These are phyloP conservation scores for Formica selysi DNA, from an alignment of 1,140 invertebrate genomes.

Conservation along the genomic window DNA sequence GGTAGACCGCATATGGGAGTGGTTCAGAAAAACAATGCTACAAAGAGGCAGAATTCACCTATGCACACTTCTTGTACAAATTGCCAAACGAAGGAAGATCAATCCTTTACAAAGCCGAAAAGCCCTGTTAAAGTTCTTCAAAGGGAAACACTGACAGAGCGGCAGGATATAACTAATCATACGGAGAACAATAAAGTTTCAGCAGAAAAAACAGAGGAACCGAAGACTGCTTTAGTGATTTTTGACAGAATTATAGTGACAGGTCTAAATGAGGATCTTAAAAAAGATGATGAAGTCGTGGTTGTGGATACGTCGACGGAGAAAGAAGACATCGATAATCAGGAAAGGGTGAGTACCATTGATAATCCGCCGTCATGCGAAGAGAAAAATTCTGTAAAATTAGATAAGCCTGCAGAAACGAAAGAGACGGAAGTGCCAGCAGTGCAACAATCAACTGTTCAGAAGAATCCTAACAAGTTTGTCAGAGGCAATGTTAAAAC, in stretches of 20 bases:
- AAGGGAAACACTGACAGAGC: conserved; percentile 60
- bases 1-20: conserved; percentile 72
- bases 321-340: conserved; percentile 3
- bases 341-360: neutral
- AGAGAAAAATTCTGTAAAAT: conserved; percentile 15
- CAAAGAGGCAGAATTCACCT: conserved; percentile 78
- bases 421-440: conserved; percentile 45
- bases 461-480: conserved; percentile 46
- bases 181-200: conserved; percentile 44
- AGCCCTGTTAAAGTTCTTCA: conserved; percentile 77
- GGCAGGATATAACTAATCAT: conserved; percentile 62
- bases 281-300: conserved; percentile 37
- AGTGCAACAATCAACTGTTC: conserved; percentile 36
- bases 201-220: conserved; percentile 61
- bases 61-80: conserved; percentile 71
- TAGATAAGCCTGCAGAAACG: conserved; percentile 48
- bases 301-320: conserved; percentile 15
- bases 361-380: conserved; percentile 28
- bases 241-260: conserved; percentile 67
- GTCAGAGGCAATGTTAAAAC: neutral
- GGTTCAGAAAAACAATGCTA: conserved; percentile 74
- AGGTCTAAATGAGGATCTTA: conserved; percentile 78
- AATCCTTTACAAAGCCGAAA: conserved; percentile 63
- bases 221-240: conserved; percentile 70
- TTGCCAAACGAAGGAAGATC: conserved; percentile 68